Conservation (phyloP, 2,797 vertebrate genomes). For the Galaxias olidus region DNA sequence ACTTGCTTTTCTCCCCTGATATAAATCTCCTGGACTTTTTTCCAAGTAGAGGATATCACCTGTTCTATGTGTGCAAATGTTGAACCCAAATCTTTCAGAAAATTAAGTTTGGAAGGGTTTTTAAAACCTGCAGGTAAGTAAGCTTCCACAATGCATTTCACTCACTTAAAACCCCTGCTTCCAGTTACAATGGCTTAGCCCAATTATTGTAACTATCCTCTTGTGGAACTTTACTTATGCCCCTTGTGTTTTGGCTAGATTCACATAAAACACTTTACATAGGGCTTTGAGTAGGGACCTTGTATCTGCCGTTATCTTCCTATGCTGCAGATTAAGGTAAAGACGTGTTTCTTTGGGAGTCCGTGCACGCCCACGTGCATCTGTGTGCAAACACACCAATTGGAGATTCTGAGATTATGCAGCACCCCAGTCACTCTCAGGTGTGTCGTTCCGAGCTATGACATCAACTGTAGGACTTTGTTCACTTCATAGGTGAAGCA, state of each 20-base stretch:
- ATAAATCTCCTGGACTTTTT: slow-evolving; percentile 47
- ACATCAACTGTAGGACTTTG: too few relatives aligned
- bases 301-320: slow-evolving; percentile 1
- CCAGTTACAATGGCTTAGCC: slow-evolving; percentile 8
- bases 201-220: neutral
- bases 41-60: slow-evolving; percentile 38
- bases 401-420: too few relatives aligned
- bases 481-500: too few relatives aligned
- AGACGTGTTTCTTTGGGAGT: too few relatives aligned
- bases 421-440: too few relatives aligned
- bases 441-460: too few relatives aligned
- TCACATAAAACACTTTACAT: slow-evolving; percentile 32
- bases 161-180: neutral
- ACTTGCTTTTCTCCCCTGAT: slow-evolving; percentile 47
- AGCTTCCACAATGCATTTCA: neutral
- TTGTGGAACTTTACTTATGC: slow-evolving; percentile 24
- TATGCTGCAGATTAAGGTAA: neutral
- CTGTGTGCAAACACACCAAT: too few relatives aligned
- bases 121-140: slow-evolving; percentile 7
- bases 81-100: slow-evolving; percentile 22
- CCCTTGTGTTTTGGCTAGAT: slow-evolving; percentile 27
- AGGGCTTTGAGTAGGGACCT: slow-evolving; percentile 16
- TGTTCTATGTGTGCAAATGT: slow-evolving; percentile 23
- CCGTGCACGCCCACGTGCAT: too few relatives aligned
- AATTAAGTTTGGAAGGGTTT: neutral